Evolutionary conservation across 2,888 invertebrate species (phyloP), one percentile per base, ranked within the genome.

Genomic region (Caenorhabditis angaria): DNA sequence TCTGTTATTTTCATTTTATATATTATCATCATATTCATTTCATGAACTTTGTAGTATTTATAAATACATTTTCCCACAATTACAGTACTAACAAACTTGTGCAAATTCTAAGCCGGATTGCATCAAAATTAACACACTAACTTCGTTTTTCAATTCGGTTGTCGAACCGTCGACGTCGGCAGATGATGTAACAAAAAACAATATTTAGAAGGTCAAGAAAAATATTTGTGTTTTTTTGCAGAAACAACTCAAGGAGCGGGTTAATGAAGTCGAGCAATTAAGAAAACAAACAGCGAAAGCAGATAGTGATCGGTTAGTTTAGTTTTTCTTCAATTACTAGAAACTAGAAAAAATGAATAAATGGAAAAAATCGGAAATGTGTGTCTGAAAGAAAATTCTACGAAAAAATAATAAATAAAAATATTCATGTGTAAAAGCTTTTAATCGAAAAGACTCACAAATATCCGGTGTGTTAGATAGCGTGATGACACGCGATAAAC

Each of bases 201-300:
- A 8, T n/a, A 18, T 29, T 18, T 28, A 18, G 54, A 24, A 24
- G 4, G 4, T 53, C 8, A 24, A 25, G 27, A 24, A 28, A 25
- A 54, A 54, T 28, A 28, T 28, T 8, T 28, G 27, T 54, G 1
- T 22, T 41, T 47, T 12, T 25, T 79, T 83, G 57, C 73, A 83
- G 83, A 81, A 77, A 65, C 75, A 79, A 53, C 69, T 84, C 53
- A 80, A 82, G 62, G 82, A 83, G 28, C 70, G 77, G 47, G 65
- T 78, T 35, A 73, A 76, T 55, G 84, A 85, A 54, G 70, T 81
- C 51, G 80, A 82, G 22, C 60, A 73, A 25, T 69, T 82, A 18
- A 78, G 77, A 59, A 83, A 73, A 65, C 72, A 76, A 59, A 51
- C 80, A 32, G 66, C 54, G 41, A 69, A 69, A 58, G 29, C 58